Percentiles rank a stretch among this genome's conserved stretches.
Evolutionary conservation across 2,113 vertebrate genomes (phyloP).

Genomic region (Lamprologus lemairii): DNA sequence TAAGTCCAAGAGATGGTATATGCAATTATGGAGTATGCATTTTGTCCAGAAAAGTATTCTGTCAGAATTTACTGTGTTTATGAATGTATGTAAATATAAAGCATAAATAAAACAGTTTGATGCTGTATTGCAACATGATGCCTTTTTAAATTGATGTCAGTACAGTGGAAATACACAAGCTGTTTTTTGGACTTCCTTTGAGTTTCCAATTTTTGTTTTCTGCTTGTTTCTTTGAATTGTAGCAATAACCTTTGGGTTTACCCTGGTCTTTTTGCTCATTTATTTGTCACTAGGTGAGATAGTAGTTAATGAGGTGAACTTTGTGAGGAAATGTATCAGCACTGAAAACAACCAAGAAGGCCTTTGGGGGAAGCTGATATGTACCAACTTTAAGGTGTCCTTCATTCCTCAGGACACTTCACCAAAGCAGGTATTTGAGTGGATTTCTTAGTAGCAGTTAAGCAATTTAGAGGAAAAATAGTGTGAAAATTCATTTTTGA

Average conservation of each 20-base stretch:
- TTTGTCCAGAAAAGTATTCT: background rate
- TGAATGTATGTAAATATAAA: background rate
- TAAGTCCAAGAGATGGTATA: background rate
- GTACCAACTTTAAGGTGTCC: conserved; percentile 98
- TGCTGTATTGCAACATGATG: background rate
- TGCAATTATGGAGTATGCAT: background rate
- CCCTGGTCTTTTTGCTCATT: background rate
- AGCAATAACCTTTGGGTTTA: background rate
- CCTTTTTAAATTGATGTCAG: background rate
- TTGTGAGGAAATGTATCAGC: conserved; percentile 94
- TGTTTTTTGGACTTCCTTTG: background rate
- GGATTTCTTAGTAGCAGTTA: background rate
- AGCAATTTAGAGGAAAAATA: background rate
- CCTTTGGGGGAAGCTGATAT: conserved; percentile 93
- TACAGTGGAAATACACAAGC: background rate
- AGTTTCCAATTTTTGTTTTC: background rate
- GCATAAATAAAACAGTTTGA: background rate
- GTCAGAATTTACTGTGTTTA: background rate
- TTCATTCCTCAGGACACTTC: conserved; percentile 86
- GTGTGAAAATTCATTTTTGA: background rate
- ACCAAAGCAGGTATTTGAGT: conserved; percentile 74
- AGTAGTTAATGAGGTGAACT: conserved; percentile 93
- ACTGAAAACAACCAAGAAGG: conserved; percentile 86
- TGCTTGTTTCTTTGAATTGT: background rate
- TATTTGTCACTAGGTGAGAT: conserved; percentile 83